Evolutionary conservation across 2,797 vertebrate genomes (phyloP).

Genomic region (Cyclopterus lumpus): DNA sequence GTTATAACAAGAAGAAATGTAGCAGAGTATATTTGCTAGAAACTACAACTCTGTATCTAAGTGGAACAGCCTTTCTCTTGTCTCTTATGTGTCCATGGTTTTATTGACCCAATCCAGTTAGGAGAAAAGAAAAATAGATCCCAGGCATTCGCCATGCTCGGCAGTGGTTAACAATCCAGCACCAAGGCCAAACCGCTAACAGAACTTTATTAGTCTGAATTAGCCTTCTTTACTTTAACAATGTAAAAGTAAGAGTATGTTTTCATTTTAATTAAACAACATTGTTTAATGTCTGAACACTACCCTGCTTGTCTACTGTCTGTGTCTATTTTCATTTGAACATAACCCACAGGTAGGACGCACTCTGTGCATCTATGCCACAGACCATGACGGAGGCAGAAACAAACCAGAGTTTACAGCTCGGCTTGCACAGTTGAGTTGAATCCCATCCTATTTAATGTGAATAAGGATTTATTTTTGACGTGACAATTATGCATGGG

Average conservation of each 20-base stretch:
- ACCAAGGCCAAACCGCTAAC: slow-evolving; percentile 61
- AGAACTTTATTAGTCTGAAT: slow-evolving; percentile 56
- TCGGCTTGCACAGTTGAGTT: background rate
- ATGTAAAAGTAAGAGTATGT: background rate
- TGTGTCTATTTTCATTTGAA: slow-evolving; percentile 16
- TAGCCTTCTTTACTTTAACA: slow-evolving; percentile 44
- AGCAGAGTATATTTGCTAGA: slow-evolving; percentile 22
- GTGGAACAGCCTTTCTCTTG: slow-evolving; percentile 1
- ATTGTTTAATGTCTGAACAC: slow-evolving; percentile 28
- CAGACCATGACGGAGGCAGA: background rate
- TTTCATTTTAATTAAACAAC: slow-evolving; percentile 40
- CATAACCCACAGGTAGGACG: slow-evolving; percentile 4
- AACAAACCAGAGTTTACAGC: slow-evolving; percentile 1
- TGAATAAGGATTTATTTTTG: slow-evolving; percentile 15
- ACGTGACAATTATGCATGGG: background rate
- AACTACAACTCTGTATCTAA: slow-evolving; percentile 19
- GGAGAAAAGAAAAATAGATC: slow-evolving; percentile 33
- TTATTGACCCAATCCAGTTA: slow-evolving; percentile 34
- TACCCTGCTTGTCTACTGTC: slow-evolving; percentile 15
- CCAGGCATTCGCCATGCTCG: slow-evolving; percentile 12
- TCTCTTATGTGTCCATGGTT: slow-evolving; percentile 19
- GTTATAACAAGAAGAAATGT: slow-evolving; percentile 23
- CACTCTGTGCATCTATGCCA: background rate
- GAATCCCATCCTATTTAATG: background rate
- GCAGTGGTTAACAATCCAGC: slow-evolving; percentile 29